Base-by-base conservation (phyloP, 2,888 invertebrate species). In the Amiota minor region DNA sequence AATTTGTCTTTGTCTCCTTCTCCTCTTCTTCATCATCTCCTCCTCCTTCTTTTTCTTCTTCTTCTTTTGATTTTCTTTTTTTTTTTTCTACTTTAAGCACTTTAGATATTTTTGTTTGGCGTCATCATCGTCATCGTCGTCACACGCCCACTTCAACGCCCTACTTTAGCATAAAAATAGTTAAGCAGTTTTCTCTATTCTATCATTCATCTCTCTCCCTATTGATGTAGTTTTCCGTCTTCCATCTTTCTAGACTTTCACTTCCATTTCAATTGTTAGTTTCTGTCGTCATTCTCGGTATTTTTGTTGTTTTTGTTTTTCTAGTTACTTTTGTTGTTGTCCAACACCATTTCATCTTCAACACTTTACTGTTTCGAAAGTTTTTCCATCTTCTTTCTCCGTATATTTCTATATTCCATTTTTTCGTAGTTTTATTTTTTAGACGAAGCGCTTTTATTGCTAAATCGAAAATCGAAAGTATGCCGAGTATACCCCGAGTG, bases 401-500 rank as follows among this genome's bases (percentile, higher is more conserved):
- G 6, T 35, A 35, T 35, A 6, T 35, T 35, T 35, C 35, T 35
- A 35, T 35, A 6, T 35, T 35, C 35, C 35, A 35, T 35, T 35
- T 35, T 6, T 35, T 35, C 16, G 56, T 45, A 35, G 23, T 62
- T 20, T 62, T 62, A 11, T 62, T 62, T 65, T 45, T 49, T 14
- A 59, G 59, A 12, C 16, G 59, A 16, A 20, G 12, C 55, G 68
- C 49, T 61, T 20, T 55, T 69, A 68, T 55, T 73, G 78, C 80
- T 74, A 80, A 82, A 83, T 83, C 83, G 83, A 83, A 83, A 81
- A 83, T 83, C 83, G 83, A 83, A 83, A 83, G 82, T 83, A 80
- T 83, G 83, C 81, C 82, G 82, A 83, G 79, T 79, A n/a, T n/a
- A 18, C 11, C 35, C 23, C 12, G 6, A 35, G 20, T 59, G 59